Evolutionary conservation across 2,888 invertebrate genomes (phyloP).

Genomic region (Pteria penguin): DNA sequence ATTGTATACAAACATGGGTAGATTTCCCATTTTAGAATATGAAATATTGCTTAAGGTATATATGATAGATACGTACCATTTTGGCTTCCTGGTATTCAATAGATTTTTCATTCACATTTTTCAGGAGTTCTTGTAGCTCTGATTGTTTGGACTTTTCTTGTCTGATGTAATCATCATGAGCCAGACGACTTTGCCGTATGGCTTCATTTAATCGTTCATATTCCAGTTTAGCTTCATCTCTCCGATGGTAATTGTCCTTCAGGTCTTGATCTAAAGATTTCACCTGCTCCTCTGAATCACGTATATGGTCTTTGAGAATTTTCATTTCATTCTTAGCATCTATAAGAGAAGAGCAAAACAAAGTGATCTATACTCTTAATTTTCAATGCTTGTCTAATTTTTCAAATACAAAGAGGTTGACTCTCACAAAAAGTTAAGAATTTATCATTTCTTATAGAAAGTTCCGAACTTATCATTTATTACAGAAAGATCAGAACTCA

Average conservation of each 20-base stretch:
- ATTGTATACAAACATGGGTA: no score
- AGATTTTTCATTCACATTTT: conserved; percentile 67
- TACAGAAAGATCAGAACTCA: no score
- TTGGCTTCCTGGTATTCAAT: conserved; percentile 66
- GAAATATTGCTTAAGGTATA: no score
- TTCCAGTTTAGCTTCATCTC: conserved; percentile 69
- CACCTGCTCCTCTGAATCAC: conserved; percentile 65
- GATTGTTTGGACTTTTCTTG: conserved; percentile 68
- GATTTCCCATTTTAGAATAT: no score
- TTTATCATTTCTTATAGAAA: no score
- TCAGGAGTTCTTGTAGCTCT: conserved; percentile 65
- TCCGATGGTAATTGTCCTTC: conserved; percentile 56
- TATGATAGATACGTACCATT: no score
- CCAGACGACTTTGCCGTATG: conserved; percentile 61
- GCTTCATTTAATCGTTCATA: conserved; percentile 68
- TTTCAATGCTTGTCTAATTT: no score
- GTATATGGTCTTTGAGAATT: conserved; percentile 61
- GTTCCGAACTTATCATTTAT: no score
- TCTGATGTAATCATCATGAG: conserved; percentile 63
- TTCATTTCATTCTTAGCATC: conserved; percentile 67
- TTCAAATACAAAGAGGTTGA: no score
- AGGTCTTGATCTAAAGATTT: conserved; percentile 62
- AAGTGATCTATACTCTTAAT: no score
- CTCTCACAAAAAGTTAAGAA: no score
- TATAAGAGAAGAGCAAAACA: conserved; percentile 42